Conservation (phyloP, 2,888 invertebrate genomes). For the Drosophila anomalata region DNA sequence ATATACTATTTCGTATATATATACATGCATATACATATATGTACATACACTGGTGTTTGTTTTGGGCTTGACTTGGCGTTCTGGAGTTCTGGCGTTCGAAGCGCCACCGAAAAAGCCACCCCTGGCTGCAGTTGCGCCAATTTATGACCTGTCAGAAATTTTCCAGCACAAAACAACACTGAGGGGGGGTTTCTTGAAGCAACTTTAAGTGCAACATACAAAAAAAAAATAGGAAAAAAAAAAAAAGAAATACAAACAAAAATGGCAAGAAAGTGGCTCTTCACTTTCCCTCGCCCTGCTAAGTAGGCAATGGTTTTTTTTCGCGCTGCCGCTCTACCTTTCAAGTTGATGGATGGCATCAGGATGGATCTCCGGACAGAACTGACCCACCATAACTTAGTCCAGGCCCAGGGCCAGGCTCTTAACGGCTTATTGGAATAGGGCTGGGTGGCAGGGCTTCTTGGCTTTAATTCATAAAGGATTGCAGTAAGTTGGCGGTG, state of each 20-base stretch:
- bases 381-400: constrained; percentile 21
- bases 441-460: too few species aligned
- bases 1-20: neutral
- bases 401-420: neutral
- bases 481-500: too few species aligned
- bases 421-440: neutral
- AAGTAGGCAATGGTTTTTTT: constrained; percentile 27
- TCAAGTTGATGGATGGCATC: constrained; percentile 16
- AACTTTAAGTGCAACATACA: constrained; percentile 46
- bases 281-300: neutral
- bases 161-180: constrained; percentile 36
- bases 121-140: constrained; percentile 50
- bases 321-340: neutral
- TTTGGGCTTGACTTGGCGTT: neutral
- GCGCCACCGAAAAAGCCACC: neutral
- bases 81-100: neutral
- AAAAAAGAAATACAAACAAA: neutral
- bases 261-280: neutral
- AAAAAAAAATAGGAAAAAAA: constrained; percentile 4
- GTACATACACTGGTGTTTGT: neutral
- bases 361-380: neutral
- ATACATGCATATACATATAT: neutral
- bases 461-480: too few species aligned
- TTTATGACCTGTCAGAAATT: constrained; percentile 71
- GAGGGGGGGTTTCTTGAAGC: constrained; percentile 32